Evolutionary conservation across 2,113 vertebrate species (phyloP), one percentile per base, ranked within the genome.

Genomic region (Oreochromis niloticus): DNA sequence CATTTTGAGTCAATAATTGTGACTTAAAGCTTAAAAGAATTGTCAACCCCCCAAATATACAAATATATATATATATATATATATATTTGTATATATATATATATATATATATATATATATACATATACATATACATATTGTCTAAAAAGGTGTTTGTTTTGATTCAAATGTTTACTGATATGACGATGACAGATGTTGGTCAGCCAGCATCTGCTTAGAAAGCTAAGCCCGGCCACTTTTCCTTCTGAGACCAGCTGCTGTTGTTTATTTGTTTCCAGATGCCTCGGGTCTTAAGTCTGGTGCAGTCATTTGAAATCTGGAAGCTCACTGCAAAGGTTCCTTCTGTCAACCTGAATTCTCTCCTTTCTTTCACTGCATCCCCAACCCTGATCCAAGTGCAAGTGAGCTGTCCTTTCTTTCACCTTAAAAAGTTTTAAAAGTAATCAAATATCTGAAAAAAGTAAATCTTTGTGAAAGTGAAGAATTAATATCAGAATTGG

Each of bases 191-290:
- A 91, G 83, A 79, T 88, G 85, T 91, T 83, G 34, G 43, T 34
- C 59, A n/a, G 83, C 7, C 16, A 73, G 22, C 66, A 81, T 84
- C 86, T 88, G 88, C 81, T 89, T 83, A 66, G 54, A 90, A 88
- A 89, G 85, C 55, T 48, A 39, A 66, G 30, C 36, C 3, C 2
- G 3, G 4, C 10, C 66, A 17, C 43, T 66, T 83, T 27, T 50
- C 41, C 39, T 39, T 55, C 71, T 66, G 22, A 46, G 59, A 75
- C 83, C 87, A 92, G 85, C 88, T 90, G 90, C 32, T 86, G 87
- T 75, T 82, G 73, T 91, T 90, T 82, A 83, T 86, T 81, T 71
- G 48, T 86, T 41, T 85, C 48, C 91, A 88, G 84, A 82, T 93
- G 89, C 84, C 87, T 52, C 4, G 22, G 68, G 5, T 83, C 79